phyloP scores from a whole-genome alignment of 2,113 vertebrate genomes.

The Cinclus mexicanus region DNA sequence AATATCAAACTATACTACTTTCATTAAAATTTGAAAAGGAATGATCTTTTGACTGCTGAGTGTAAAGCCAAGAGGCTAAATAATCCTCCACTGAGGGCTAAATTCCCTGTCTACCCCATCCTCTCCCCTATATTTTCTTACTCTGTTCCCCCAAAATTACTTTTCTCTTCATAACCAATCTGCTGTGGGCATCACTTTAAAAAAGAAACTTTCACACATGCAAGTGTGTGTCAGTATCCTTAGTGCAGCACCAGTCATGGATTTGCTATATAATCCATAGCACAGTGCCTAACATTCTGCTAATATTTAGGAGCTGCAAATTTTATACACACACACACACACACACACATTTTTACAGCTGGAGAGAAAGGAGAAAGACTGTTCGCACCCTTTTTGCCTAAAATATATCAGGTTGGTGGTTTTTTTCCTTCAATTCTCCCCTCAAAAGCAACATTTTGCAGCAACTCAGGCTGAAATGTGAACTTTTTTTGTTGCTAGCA shows the following conservation, averaged over 20 bases:
- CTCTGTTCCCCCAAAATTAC: background rate
- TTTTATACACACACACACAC: background rate
- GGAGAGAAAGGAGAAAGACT: background rate
- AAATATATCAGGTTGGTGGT: background rate
- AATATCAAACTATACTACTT: background rate
- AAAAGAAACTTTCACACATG: background rate
- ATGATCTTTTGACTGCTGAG: background rate
- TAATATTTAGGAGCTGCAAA: background rate
- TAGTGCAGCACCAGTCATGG: background rate
- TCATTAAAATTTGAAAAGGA: background rate
- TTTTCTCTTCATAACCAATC: background rate
- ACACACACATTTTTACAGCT: background rate
- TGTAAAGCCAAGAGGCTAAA: background rate
- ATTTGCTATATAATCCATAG: background rate
- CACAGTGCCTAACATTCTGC: background rate
- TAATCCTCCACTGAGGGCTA: background rate
- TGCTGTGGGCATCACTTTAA: background rate
- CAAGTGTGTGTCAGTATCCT: background rate
- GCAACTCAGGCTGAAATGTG: background rate
- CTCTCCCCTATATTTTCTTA: background rate
- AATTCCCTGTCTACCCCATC: background rate
- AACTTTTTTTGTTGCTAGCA: background rate
- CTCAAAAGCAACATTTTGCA: background rate
- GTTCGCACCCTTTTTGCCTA: background rate
- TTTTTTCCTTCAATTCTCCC: background rate